Evolutionary conservation across 2,888 invertebrate species (phyloP), one percentile per base, ranked within the genome.

Genomic region (Ectemnius continuus): DNA sequence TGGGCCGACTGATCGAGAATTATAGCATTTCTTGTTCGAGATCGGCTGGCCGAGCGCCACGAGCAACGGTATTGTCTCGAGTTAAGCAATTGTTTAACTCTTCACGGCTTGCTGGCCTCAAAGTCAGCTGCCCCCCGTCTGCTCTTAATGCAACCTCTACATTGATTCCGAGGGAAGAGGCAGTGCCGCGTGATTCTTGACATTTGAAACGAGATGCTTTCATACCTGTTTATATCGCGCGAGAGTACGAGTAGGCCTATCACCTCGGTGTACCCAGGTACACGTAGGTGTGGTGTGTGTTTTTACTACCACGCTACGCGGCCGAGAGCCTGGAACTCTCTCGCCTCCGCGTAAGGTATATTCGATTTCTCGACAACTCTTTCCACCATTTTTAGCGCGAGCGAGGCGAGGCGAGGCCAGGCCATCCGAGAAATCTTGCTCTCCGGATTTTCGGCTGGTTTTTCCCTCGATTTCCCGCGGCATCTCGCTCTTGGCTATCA

Each of bases 361-460:
- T 76, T 79, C 75, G 78, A 82, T 83, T 82, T 83, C 81, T 82
- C 80, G 68, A 60, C 72, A 73, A 75, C 70, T 80, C 80, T 83
- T 81, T 75, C 69, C 70, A 67, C 78, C 76, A 76, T 79, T 76
- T 75, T 52, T 52, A 52, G 52, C 14, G 16, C 36, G 36, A 6
- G 36, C 23, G 36, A 6, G 36, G 36, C 36, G 36, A 61, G 23
- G 47, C 5, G 20, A 57, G 52, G 26, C 14, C 13, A n/a, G n/a
- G 14, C 26, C 47, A 4, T 3, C 23, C 61, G 61, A 28, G 36
- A 16, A 61, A 36, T 16, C 23, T n/a, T n/a, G 45, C 5, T 8
- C 0, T 20, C 16, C 46, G 47, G 47, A 20, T 14, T 52, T 52
- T 52, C 52, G 52, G 16, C 5, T 14, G 14, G 52, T 52, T 52